Conservation (phyloP, 2,797 vertebrate species). For the Momotus momota region DNA sequence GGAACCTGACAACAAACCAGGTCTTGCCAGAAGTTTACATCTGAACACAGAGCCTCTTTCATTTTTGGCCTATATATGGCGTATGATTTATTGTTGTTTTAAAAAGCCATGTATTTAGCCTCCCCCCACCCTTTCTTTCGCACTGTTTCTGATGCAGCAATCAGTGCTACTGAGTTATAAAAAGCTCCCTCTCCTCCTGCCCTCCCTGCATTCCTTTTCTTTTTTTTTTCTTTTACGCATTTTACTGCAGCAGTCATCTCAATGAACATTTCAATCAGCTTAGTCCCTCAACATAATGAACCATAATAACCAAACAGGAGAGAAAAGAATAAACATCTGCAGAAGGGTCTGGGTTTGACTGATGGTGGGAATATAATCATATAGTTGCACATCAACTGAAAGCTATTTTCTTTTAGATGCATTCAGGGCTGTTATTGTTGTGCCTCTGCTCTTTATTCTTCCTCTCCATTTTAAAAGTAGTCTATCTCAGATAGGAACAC, state of each 20-base stretch:
- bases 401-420: constrained; percentile 67
- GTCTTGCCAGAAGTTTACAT: constrained; percentile 85
- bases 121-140: constrained; percentile 7
- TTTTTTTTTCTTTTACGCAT: constrained; percentile 33
- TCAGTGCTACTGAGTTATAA: constrained; percentile 58
- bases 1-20: constrained; percentile 83
- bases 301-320: constrained; percentile 77
- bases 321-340: constrained; percentile 78
- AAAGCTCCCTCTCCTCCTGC: constrained; percentile 51
- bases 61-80: constrained; percentile 80
- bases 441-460: constrained; percentile 40
- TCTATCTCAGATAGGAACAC: not conserved
- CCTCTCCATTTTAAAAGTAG: constrained; percentile 24
- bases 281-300: constrained; percentile 79
- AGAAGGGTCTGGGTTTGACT: constrained; percentile 63
- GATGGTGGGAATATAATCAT: constrained; percentile 61
- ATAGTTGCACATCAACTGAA: constrained; percentile 44
- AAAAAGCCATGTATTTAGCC: constrained; percentile 65
- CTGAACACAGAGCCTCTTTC: constrained; percentile 80
- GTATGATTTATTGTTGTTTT: constrained; percentile 81
- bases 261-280: constrained; percentile 80
- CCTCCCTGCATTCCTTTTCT: constrained; percentile 32
- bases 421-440: constrained; percentile 36
- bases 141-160: constrained; percentile 46
- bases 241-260: constrained; percentile 75